A percentile compares a stretch with the other conserved stretches of the same genome.
Conservation (phyloP, 2,113 vertebrate genomes). For the Prietella phreatophila region DNA sequence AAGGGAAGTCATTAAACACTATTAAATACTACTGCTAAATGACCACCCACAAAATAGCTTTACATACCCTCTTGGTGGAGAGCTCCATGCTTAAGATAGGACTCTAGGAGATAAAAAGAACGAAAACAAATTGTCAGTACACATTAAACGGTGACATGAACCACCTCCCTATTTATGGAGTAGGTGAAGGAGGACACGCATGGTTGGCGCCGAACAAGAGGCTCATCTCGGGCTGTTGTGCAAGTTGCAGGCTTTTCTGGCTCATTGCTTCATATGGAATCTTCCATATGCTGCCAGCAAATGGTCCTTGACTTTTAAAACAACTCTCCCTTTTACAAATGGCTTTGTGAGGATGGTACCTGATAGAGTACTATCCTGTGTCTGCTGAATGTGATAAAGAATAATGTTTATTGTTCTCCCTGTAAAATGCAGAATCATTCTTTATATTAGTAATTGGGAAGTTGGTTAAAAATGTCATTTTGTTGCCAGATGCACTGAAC, state of each 20-base stretch:
- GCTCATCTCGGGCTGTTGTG: constrained; percentile 36
- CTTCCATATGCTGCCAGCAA: constrained; percentile 41
- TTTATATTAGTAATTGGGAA: not conserved
- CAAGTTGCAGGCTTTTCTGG: constrained; percentile 39
- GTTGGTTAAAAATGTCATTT: not conserved
- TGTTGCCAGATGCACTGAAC: not conserved
- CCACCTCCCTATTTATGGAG: constrained; percentile 10
- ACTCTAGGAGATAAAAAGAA: constrained; percentile 53
- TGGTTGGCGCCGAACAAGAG: constrained; percentile 41
- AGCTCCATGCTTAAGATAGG: constrained; percentile 81
- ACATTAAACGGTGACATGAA: constrained; percentile 32
- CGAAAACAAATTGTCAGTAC: constrained; percentile 35
- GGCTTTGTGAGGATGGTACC: not conserved
- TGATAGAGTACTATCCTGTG: constrained; percentile 13
- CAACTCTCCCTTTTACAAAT: constrained; percentile 42
- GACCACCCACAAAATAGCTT: constrained; percentile 11
- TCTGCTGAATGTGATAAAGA: not conserved
- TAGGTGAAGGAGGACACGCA: constrained; percentile 26
- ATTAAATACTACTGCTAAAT: constrained; percentile 7
- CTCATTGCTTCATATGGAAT: constrained; percentile 25
- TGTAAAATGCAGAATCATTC: constrained; percentile 19
- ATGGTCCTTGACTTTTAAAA: constrained; percentile 54
- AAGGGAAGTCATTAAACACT: constrained; percentile 33
- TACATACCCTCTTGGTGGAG: constrained; percentile 80
- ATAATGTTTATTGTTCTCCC: not conserved